Percentiles rank a stretch among this genome's conserved stretches.
These are phyloP conservation scores for Heteromurus nitidus DNA, from an alignment of 2,888 invertebrate species.

Conservation along the genomic window DNA sequence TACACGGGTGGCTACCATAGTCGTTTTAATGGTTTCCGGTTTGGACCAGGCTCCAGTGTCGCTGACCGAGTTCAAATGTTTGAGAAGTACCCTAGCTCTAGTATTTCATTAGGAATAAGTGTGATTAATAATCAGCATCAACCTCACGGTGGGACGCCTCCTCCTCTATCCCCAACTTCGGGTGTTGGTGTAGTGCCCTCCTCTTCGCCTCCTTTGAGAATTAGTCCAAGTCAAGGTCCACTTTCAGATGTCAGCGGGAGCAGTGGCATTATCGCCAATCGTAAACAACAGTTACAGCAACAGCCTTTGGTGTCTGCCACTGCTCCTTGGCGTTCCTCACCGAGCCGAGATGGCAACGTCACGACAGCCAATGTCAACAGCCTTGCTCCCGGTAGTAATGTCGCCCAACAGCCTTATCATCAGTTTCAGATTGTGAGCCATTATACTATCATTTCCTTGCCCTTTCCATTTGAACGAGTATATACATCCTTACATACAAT, in stretches of 20 bases:
- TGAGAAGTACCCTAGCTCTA: conserved; percentile 72
- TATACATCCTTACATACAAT: no score
- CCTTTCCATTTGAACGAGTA: no score
- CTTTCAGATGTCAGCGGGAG: not conserved
- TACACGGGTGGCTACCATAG: conserved; percentile 61
- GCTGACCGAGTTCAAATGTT: conserved; percentile 73
- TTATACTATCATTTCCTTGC: conserved; percentile 12
- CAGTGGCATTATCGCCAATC: conserved; percentile 38
- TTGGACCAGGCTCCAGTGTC: conserved; percentile 72
- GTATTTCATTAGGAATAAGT: conserved; percentile 15
- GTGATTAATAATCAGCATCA: not conserved
- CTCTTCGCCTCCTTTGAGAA: conserved; percentile 29
- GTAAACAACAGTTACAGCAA: conserved; percentile 56
- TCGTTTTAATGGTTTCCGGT: conserved; percentile 63
- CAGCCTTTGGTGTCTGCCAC: conserved; percentile 48
- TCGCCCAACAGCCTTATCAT: conserved; percentile 47
- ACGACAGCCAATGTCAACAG: conserved; percentile 58
- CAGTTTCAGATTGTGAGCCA: conserved; percentile 59
- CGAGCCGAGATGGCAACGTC: conserved; percentile 56
- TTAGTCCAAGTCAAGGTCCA: conserved; percentile 38
- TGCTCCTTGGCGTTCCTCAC: conserved; percentile 67
- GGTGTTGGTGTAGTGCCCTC: conserved; percentile 1
- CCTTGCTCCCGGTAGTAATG: conserved; percentile 48
- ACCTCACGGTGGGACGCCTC: conserved; percentile 30
- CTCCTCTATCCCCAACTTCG: conserved; percentile 43